Evolutionary conservation across 2,113 vertebrate genomes (phyloP), one percentile per base, ranked within the genome.

Genomic region (Pholis gunnellus): DNA sequence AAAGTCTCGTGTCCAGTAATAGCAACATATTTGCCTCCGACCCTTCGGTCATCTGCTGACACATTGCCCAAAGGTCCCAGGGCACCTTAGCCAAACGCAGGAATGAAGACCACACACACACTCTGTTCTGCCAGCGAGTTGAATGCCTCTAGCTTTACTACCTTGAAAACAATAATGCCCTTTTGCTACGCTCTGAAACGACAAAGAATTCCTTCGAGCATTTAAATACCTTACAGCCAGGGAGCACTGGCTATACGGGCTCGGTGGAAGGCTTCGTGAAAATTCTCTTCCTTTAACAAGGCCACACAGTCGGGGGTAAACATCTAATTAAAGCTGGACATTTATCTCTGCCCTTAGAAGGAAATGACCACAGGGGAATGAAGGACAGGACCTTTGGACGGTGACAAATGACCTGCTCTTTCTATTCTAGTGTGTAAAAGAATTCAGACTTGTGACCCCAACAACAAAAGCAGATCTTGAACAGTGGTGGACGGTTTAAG

Each of bases 61-160:
- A 81, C 44, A 5, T 42, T 68, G 54, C 27, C 27, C 54, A 88
- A 81, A 93, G 78, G 85, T 65, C 77, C 68, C 22, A 17, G 27
- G 75, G 61, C 72, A 72, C 17, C 27, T 13, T 48, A 69, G 31
- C 22, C 63, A 80, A 90, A 78, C 15, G 14, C 17, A 82, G 57
- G 65, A 93, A 80, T 70, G 46, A 82, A 78, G 87, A 89, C 87
- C 91, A 93, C 91, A 92, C 92, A 67, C 48, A 69, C 44, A 60
- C n/a, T 91, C 91, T 67, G 48, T 72, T 64, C 56, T 68, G 48
- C 73, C 36, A 60, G 63, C 22, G 6, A 66, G 25, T 75, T 71
- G 80, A 80, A 87, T 44, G 50, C 72, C 46, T 66, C 44, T n/a
- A 46, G 65, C 77, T 89, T 88, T 78, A 85, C 81, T 69, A 50